A percentile compares a stretch with the other conserved stretches of the same genome.
Conservation (phyloP, 1,140 invertebrate species). For the Radopholus similis region DNA sequence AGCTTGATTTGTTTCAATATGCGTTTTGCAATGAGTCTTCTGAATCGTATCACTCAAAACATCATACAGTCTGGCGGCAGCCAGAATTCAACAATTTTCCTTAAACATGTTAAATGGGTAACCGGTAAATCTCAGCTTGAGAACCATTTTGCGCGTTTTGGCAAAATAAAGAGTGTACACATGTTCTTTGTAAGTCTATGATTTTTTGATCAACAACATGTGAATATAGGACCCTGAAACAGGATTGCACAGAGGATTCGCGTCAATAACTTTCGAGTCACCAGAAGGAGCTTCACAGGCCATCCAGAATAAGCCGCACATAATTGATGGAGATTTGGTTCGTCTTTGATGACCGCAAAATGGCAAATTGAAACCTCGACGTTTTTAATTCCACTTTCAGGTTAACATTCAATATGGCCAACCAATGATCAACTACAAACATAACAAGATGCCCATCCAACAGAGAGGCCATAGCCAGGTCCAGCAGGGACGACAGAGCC, state of each 20-base stretch:
- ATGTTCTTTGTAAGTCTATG: slow-evolving; percentile 52
- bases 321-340: slow-evolving; percentile 55
- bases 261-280: slow-evolving; percentile 46
- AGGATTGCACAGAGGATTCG: slow-evolving; percentile 56
- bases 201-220: slow-evolving; percentile 1
- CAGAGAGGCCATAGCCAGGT: too few relatives aligned
- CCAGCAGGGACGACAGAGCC: too few relatives aligned
- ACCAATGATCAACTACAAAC: too few relatives aligned
- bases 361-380: neutral
- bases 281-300: slow-evolving; percentile 42
- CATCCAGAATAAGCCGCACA: slow-evolving; percentile 47
- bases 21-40: neutral
- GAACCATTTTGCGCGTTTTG: slow-evolving; percentile 52
- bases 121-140: slow-evolving; percentile 44
- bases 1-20: too few relatives aligned
- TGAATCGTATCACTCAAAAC: too few relatives aligned
- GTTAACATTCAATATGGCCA: too few relatives aligned
- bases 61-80: too few relatives aligned
- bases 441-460: too few relatives aligned
- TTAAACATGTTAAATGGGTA: slow-evolving; percentile 55
- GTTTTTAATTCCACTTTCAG: too few relatives aligned
- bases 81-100: slow-evolving; percentile 37
- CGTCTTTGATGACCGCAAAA: slow-evolving; percentile 36
- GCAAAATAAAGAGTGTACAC: slow-evolving; percentile 42
- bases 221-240: slow-evolving; percentile 47